phyloP scores from a whole-genome alignment of 2,113 vertebrate species.

The Micronycteris hirsuta region DNA sequence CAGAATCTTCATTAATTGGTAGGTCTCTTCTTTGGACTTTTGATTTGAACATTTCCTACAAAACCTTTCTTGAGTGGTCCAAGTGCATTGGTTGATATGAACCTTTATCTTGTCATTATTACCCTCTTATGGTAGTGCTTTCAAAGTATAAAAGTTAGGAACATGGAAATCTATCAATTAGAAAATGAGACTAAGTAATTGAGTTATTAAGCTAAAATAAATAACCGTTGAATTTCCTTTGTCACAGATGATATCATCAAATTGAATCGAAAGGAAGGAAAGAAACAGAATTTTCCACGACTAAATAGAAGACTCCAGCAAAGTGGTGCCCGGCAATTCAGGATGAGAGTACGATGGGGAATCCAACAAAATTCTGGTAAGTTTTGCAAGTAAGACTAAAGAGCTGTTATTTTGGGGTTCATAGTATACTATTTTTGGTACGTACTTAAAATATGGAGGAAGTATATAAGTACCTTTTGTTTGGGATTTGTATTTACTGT shows the following conservation, averaged over 20 bases:
- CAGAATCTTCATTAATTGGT: background rate
- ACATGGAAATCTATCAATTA: background rate
- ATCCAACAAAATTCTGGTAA: slow-evolving; percentile 85
- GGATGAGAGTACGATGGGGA: slow-evolving; percentile 77
- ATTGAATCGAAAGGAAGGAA: slow-evolving; percentile 91
- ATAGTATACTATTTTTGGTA: background rate
- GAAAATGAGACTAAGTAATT: slow-evolving; percentile 14
- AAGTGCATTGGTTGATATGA: background rate
- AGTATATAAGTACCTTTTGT: background rate
- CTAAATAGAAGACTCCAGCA: slow-evolving; percentile 84
- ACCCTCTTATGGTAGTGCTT: background rate
- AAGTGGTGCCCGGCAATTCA: slow-evolving; percentile 79
- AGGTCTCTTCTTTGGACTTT: background rate
- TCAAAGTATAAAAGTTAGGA: slow-evolving; percentile 22
- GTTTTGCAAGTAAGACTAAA: slow-evolving; percentile 46
- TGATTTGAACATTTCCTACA: slow-evolving; percentile 12
- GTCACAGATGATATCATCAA: slow-evolving; percentile 95
- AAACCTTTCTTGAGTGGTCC: background rate
- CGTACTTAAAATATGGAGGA: slow-evolving; percentile 1
- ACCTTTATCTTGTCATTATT: background rate
- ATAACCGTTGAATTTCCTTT: slow-evolving; percentile 20
- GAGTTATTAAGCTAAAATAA: slow-evolving; percentile 44
- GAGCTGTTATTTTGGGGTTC: background rate
- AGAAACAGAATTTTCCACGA: slow-evolving; percentile 83
- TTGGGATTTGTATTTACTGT: background rate